Conservation (phyloP, 2,113 vertebrate genomes). For the Eudyptes chrysolophus region DNA sequence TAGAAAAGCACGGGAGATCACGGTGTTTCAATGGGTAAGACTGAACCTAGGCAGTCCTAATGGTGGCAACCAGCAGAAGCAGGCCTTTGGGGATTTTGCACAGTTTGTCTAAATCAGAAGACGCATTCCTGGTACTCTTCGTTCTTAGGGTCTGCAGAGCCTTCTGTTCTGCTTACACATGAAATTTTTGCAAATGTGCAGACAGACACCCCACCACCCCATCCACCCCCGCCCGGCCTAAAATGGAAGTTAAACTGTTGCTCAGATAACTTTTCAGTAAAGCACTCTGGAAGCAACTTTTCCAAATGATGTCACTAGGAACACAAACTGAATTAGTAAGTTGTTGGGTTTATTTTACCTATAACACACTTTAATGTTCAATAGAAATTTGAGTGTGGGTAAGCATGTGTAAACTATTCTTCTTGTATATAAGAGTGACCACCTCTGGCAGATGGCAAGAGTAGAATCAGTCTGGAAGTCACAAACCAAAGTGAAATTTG, state of each 20-base stretch:
- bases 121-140: neutral
- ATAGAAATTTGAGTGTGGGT: neutral
- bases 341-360: neutral
- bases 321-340: neutral
- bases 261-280: neutral
- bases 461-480: neutral
- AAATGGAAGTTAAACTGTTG: neutral
- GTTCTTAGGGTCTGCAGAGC: neutral
- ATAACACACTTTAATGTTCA: neutral
- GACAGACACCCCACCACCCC: neutral
- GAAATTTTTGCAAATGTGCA: neutral
- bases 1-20: neutral
- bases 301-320: neutral
- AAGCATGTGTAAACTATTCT: neutral
- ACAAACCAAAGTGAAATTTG: neutral
- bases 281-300: neutral
- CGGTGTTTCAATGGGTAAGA: neutral
- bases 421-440: neutral
- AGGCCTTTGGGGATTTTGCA: neutral
- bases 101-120: neutral
- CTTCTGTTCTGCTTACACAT: neutral
- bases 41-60: neutral
- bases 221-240: rapidly evolving
- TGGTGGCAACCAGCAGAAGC: rapidly evolving
- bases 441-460: neutral